Evolutionary conservation across 2,888 invertebrate species (phyloP).

Genomic region (Pycnomerus fuliginosus): DNA sequence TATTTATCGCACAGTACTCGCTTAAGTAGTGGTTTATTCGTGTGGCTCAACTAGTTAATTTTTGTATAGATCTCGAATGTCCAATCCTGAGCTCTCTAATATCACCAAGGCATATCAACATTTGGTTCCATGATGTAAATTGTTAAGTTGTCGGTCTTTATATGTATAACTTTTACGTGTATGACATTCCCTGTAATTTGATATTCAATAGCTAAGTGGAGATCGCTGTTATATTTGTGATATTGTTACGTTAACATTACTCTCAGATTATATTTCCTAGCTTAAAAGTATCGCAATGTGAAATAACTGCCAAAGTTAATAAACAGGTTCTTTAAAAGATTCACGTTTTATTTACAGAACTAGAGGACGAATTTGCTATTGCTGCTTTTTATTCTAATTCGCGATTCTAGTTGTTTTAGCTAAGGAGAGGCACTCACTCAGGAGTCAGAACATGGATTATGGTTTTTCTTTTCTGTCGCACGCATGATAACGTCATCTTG

Average conservation of each 20-base stretch:
- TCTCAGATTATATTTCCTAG: slow-evolving; percentile 26
- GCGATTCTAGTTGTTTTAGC: neutral
- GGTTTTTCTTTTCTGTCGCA: too few relatives aligned
- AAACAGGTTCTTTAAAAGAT: slow-evolving; percentile 16
- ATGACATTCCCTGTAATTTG: slow-evolving; percentile 24
- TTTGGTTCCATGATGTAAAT: slow-evolving; percentile 4
- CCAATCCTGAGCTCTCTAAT: slow-evolving; percentile 18
- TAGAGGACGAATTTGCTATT: too few relatives aligned
- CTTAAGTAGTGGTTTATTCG: too few relatives aligned
- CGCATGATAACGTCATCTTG: too few relatives aligned
- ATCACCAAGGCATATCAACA: slow-evolving; percentile 23
- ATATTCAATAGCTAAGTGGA: slow-evolving; percentile 11
- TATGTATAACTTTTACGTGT: slow-evolving; percentile 19
- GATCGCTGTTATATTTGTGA: slow-evolving; percentile 28
- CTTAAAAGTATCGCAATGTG: slow-evolving; percentile 25
- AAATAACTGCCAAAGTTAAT: slow-evolving; percentile 36
- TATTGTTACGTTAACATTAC: slow-evolving; percentile 30
- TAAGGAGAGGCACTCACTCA: too few relatives aligned
- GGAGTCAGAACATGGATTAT: too few relatives aligned
- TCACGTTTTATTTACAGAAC: too few relatives aligned
- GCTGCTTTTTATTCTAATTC: slow-evolving; percentile 9
- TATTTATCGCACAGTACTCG: slow-evolving; percentile 21
- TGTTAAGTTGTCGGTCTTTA: slow-evolving; percentile 14
- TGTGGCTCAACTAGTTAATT: slow-evolving; percentile 15
- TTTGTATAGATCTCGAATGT: slow-evolving; percentile 3